Conservation (phyloP, 2,113 vertebrate species). For the Cyprinodon brontotheroides region DNA sequence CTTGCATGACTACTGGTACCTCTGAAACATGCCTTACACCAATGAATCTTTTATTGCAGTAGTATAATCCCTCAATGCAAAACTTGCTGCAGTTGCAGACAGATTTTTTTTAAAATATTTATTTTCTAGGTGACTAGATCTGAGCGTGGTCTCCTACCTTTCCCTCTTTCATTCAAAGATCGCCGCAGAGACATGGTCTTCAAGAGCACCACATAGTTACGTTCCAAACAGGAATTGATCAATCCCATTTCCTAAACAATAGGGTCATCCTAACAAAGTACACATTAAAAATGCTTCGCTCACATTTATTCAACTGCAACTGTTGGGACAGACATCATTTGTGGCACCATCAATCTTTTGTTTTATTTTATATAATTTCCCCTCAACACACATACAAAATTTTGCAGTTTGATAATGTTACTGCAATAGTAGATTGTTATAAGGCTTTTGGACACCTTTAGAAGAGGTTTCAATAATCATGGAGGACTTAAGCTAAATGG, state of each 20-base stretch:
- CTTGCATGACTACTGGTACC: not conserved
- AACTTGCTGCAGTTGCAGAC: not conserved
- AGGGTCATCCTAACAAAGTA: too few relatives aligned
- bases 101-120: not conserved
- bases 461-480: not conserved
- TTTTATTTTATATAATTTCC: too few relatives aligned
- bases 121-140: not conserved
- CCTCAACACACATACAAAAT: not conserved
- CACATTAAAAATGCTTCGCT: too few relatives aligned
- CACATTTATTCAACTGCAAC: not conserved
- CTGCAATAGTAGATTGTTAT: not conserved
- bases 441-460: not conserved
- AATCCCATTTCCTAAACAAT: not conserved
- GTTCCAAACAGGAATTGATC: not conserved
- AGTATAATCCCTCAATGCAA: not conserved
- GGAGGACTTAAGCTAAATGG: not conserved
- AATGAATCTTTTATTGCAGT: not conserved
- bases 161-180: not conserved
- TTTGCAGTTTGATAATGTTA: not conserved
- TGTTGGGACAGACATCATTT: not conserved
- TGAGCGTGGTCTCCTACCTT: not conserved
- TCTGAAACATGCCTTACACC: not conserved
- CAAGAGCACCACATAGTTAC: not conserved
- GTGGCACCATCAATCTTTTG: not conserved
- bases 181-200: not conserved